phyloP scores from a whole-genome alignment of 2,888 invertebrate species.

The Dynastes grantii region DNA sequence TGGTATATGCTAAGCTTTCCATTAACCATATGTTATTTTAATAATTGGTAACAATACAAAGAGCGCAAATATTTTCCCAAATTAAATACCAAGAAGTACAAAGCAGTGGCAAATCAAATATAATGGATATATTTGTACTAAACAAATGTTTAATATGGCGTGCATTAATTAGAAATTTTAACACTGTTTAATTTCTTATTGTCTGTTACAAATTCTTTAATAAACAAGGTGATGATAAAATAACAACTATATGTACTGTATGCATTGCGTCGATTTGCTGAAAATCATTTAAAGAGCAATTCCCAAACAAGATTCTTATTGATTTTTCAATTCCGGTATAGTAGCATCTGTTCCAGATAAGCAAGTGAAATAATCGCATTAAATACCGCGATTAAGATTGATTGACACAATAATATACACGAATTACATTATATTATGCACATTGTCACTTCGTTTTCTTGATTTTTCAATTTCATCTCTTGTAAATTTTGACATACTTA shows the following conservation, averaged over 20 bases:
- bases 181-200: no score
- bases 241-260: background rate
- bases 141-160: no score
- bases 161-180: no score
- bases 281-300: background rate
- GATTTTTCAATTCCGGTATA: slow-evolving; percentile 9
- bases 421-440: background rate
- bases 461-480: slow-evolving; percentile 18
- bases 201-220: no score
- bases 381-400: slow-evolving; percentile 14
- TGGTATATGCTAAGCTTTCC: no score
- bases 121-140: no score
- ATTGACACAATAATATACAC: slow-evolving; percentile 1
- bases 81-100: no score
- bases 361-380: background rate
- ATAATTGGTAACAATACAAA: no score
- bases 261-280: background rate
- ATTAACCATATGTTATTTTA: no score
- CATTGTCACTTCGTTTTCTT: background rate
- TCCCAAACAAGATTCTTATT: background rate
- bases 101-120: no score
- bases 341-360: background rate
- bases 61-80: no score
- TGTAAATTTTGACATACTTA: background rate
- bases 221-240: no score